Base-by-base conservation (phyloP, 2,888 invertebrate species). In the Exocentrus adspersus region DNA sequence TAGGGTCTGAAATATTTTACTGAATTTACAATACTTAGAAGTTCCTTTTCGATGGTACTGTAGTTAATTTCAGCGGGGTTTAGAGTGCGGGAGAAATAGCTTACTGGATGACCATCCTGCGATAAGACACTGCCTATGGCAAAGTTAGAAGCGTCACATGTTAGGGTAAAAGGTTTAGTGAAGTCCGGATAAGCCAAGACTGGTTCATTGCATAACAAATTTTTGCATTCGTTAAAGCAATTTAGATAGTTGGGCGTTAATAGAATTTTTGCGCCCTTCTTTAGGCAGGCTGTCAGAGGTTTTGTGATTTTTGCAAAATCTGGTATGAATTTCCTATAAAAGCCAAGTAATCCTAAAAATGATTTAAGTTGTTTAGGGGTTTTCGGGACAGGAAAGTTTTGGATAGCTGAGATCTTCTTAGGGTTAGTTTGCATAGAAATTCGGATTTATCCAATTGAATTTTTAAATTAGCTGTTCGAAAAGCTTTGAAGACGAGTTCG, bases 11-110 rank as follows among this genome's bases (percentile, higher is more conserved):
- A 67, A 16, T 41, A 41, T 41, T 41, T 41, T 41, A 41, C 45
- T 1, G 45, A 24, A 45, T 16, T 45, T 45, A 74, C 64, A 1
- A 75, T 60, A 1, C 70, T 72, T 20, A 74, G 43, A 2, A 75
- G n/a, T 64, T 77, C 76, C 12, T 68, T 65, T 58, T 75, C 70
- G 9, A 64, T 71, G 2, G 70, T 70, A n/a, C 54, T 57, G 24
- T 24, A 24, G 24, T 24, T 24, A 7, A 7, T 24, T 24, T 24
- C 24, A 7, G 24, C 24, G 3, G 37, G 71, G 24, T 66, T 72
- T 17, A 72, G 51, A 1, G 71, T 72, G 19, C 72, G 42, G 19
- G 65, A 67, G 1, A 69, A 68, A 52, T 66, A 77, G 10, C 73
- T 68, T 1, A 76, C 58, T 16, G 74, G 72, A 28, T 73, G 70